Conservation (phyloP, 2,888 invertebrate genomes). For the Cosmia trapezina region DNA sequence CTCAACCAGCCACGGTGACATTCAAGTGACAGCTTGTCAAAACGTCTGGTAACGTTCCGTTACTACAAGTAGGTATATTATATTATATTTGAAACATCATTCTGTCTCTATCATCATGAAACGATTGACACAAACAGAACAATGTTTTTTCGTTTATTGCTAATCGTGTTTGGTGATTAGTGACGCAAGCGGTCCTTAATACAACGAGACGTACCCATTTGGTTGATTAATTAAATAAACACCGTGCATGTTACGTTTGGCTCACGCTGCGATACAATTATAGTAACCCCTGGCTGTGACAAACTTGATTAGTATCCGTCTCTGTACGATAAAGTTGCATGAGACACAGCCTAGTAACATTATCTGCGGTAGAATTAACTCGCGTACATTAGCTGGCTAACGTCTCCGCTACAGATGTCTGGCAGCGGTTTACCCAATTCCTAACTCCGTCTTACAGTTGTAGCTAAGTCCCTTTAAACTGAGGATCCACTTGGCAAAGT, state of each 20-base stretch:
- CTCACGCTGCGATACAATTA: slow-evolving; percentile 8
- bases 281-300: slow-evolving; percentile 20
- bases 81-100: neutral
- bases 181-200: neutral
- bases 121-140: neutral
- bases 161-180: neutral
- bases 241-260: slow-evolving; percentile 3
- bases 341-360: slow-evolving; percentile 18
- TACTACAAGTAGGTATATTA: too few species aligned
- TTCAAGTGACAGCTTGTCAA: too few species aligned
- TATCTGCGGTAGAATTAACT: slow-evolving; percentile 52
- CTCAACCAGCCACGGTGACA: too few species aligned
- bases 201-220: slow-evolving; percentile 9
- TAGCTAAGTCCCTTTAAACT: slow-evolving; percentile 36
- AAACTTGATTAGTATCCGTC: slow-evolving; percentile 44
- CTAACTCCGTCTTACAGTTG: slow-evolving; percentile 49
- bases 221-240: slow-evolving; percentile 29
- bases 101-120: neutral
- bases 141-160: neutral
- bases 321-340: slow-evolving; percentile 22
- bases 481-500: slow-evolving; percentile 45
- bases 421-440: slow-evolving; percentile 54
- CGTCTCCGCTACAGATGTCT: slow-evolving; percentile 51
- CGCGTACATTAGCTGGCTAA: slow-evolving; percentile 51
- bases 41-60: too few species aligned